A percentile compares a stretch with the other conserved stretches of the same genome.
phyloP scores from a whole-genome alignment of 1,140 invertebrate genomes.

The Lamellibrachia luymesi region DNA sequence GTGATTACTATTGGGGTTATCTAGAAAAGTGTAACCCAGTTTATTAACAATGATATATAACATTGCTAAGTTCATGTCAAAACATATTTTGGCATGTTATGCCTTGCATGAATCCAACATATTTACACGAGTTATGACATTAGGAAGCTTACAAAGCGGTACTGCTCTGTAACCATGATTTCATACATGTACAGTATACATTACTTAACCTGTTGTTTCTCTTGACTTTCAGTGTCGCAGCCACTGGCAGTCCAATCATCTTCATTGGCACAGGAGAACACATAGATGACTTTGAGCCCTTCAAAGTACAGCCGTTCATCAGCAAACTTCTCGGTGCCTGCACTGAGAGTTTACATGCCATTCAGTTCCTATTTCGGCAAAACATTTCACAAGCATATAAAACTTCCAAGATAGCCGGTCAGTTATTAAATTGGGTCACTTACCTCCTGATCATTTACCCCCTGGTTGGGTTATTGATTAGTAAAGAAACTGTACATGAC shows the following conservation, averaged over 20 bases:
- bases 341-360: neutral
- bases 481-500: neutral
- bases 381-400: neutral
- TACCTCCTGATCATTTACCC: neutral
- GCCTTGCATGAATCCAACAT: too few species aligned
- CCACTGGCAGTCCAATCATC: conserved; percentile 98
- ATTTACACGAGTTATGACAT: too few species aligned
- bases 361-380: neutral
- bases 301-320: conserved; percentile 99
- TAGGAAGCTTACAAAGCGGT: too few species aligned
- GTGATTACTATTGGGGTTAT: neutral
- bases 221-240: conserved; percentile 80
- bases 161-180: too few species aligned
- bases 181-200: too few species aligned
- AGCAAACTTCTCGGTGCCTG: conserved; percentile 81
- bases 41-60: neutral
- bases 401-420: neutral
- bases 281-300: conserved; percentile 98
- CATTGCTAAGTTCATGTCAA: too few species aligned
- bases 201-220: neutral
- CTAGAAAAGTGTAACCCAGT: neutral
- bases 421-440: too few species aligned
- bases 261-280: conserved; percentile 99
- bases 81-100: too few species aligned
- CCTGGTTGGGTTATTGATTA: neutral